phyloP scores from a whole-genome alignment of 2,797 vertebrate species.

The Alcedo quadribrachys region DNA sequence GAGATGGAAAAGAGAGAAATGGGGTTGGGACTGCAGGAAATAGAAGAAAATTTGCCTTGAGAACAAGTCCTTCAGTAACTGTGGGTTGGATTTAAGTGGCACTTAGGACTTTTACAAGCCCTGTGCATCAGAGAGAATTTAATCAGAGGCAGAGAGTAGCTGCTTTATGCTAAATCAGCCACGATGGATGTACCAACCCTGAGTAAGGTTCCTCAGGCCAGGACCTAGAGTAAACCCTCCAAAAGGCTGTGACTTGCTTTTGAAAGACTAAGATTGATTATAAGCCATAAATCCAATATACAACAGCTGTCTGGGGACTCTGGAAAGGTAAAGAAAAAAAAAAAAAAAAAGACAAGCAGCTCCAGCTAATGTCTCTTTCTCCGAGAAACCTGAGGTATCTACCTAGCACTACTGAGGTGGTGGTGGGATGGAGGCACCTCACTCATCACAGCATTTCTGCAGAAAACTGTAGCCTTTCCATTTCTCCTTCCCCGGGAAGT shows the following conservation, averaged over 20 bases:
- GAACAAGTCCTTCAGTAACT: neutral
- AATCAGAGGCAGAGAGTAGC: neutral
- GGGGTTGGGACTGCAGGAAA: neutral
- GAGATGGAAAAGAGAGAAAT: neutral
- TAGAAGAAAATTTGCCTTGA: neutral
- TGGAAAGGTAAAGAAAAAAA: neutral
- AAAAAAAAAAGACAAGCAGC: too few species aligned
- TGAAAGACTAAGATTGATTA: neutral
- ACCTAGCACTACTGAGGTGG: neutral
- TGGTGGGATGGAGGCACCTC: neutral
- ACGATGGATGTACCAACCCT: neutral
- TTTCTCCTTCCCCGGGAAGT: neutral
- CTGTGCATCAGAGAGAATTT: neutral
- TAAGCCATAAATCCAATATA: neutral
- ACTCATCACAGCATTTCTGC: neutral
- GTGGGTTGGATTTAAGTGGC: neutral
- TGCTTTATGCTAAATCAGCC: neutral
- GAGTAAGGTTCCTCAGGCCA: neutral
- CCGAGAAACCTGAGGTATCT: neutral
- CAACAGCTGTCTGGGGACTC: neutral
- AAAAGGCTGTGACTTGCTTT: neutral
- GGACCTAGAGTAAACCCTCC: neutral
- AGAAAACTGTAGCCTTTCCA: neutral
- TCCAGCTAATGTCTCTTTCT: neutral
- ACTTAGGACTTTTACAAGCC: neutral